phyloP scores from a whole-genome alignment of 2,888 invertebrate species.

The Odontocolon sp. region DNA sequence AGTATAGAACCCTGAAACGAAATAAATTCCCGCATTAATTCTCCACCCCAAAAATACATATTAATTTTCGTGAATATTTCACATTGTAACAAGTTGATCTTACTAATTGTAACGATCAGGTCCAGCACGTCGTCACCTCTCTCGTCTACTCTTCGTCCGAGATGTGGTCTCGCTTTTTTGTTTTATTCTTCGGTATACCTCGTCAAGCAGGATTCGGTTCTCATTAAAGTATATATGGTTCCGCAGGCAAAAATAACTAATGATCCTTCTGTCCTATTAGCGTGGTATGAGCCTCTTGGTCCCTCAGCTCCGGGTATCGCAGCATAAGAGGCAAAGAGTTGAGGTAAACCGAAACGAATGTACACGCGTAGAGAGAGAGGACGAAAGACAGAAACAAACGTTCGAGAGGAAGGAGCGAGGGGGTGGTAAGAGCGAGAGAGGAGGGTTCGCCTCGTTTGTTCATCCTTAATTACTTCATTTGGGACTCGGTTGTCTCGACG shows the following conservation, averaged over 20 bases:
- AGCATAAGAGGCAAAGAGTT: conserved; percentile 12
- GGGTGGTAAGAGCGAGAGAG: conserved; percentile 13
- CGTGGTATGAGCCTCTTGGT: conserved; percentile 26
- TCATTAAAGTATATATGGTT: conserved; percentile 51
- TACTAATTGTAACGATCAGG: conserved; percentile 39
- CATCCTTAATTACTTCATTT: conserved; percentile 63
- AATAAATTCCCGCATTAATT: not conserved
- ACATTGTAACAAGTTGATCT: conserved; percentile 26
- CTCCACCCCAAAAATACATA: not conserved
- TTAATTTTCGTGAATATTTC: conserved; percentile 15
- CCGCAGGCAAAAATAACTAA: conserved; percentile 52
- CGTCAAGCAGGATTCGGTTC: conserved; percentile 47
- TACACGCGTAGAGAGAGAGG: conserved; percentile 63
- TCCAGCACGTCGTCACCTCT: not conserved
- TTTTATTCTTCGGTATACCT: conserved; percentile 17
- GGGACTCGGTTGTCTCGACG: conserved; percentile 58
- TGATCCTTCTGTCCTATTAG: conserved; percentile 51
- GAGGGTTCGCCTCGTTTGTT: conserved; percentile 52
- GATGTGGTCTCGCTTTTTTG: not conserved
- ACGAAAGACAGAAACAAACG: conserved; percentile 43
- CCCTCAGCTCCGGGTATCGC: not conserved
- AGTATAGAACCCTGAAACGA: too few relatives aligned
- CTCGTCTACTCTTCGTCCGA: not conserved
- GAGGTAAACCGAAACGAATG: conserved; percentile 45
- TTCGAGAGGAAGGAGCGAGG: conserved; percentile 30